A percentile compares a stretch with the other conserved stretches of the same genome.
Evolutionary conservation across 37 sponge, comb jelly and placozoan species (phyloP).

Genomic region (Diacarnus erythraeanus): DNA sequence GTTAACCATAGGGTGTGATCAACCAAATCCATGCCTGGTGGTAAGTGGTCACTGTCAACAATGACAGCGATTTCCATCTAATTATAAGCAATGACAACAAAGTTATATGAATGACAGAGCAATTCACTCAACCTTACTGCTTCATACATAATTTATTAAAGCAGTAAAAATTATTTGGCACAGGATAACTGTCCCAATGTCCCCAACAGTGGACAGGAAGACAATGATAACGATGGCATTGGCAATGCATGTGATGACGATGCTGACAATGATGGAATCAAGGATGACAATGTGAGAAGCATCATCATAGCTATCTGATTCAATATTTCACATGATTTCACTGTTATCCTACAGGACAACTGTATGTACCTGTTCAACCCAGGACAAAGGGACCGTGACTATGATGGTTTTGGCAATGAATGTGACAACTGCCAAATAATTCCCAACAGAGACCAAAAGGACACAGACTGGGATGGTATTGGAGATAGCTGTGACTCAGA

Average conservation of each 20-base stretch:
- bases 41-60: slow-evolving; percentile 21
- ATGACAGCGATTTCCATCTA: background rate
- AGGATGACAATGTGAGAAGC: slow-evolving; percentile 39
- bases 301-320: background rate
- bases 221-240: slow-evolving; percentile 70
- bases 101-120: too few relatives aligned
- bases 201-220: slow-evolving; percentile 77
- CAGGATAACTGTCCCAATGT: slow-evolving; percentile 79
- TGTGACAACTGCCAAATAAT: slow-evolving; percentile 84
- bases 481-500: slow-evolving; percentile 90
- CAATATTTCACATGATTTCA: background rate
- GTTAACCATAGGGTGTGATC: slow-evolving; percentile 53
- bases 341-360: slow-evolving; percentile 57
- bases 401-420: slow-evolving; percentile 73
- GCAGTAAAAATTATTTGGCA: too few relatives aligned
- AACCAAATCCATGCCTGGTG: slow-evolving; percentile 27
- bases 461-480: slow-evolving; percentile 67
- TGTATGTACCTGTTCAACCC: slow-evolving; percentile 53
- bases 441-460: slow-evolving; percentile 63
- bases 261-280: slow-evolving; percentile 74
- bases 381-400: slow-evolving; percentile 66
- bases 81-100: too few relatives aligned
- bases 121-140: too few relatives aligned
- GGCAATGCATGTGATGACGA: slow-evolving; percentile 81
- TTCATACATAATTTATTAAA: too few relatives aligned